Evolutionary conservation across 30 jellyfish, hydroid and myxozoan genomes (phyloP).

Genomic region (Hydractinia echinata): DNA sequence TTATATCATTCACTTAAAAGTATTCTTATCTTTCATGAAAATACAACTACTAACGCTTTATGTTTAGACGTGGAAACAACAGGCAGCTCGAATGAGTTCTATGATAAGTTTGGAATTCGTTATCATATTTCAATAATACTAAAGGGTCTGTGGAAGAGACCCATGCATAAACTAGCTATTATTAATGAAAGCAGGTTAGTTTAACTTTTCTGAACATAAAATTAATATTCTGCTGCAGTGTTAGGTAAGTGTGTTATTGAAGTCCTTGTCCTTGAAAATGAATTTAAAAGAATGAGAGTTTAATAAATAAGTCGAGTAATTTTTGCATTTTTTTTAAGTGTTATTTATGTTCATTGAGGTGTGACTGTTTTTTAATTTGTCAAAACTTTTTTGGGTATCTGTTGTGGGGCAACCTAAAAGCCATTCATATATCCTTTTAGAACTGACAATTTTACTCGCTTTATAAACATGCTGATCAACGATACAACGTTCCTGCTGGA

Average conservation of each 20-base stretch:
- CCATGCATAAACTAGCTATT: constrained; percentile 71
- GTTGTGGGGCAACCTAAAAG: too few species aligned
- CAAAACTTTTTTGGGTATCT: too few species aligned
- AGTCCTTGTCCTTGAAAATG: too few species aligned
- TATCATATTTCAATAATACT: constrained; percentile 80
- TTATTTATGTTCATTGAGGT: too few species aligned
- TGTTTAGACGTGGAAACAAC: constrained; percentile 82
- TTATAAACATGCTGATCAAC: constrained; percentile 80
- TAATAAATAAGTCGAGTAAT: too few species aligned
- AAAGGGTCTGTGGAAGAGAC: constrained; percentile 85
- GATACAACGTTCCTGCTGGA: constrained; percentile 84
- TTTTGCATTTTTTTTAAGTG: too few species aligned
- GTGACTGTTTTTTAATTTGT: too few species aligned
- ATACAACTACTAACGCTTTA: not conserved
- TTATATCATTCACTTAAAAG: not conserved
- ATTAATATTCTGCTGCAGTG: not conserved
- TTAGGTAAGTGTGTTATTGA: too few species aligned
- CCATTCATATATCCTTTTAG: constrained; percentile 17
- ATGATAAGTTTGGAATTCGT: constrained; percentile 94
- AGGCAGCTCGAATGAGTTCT: constrained; percentile 85
- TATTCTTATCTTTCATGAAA: not conserved
- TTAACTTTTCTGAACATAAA: not conserved
- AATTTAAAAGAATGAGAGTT: too few species aligned
- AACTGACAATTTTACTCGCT: constrained; percentile 69
- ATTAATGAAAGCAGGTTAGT: constrained; percentile 75